Percentiles rank a stretch among this genome's conserved stretches.
Conservation (phyloP, 2,113 vertebrate genomes). For the Puffinus mauretanicus region DNA sequence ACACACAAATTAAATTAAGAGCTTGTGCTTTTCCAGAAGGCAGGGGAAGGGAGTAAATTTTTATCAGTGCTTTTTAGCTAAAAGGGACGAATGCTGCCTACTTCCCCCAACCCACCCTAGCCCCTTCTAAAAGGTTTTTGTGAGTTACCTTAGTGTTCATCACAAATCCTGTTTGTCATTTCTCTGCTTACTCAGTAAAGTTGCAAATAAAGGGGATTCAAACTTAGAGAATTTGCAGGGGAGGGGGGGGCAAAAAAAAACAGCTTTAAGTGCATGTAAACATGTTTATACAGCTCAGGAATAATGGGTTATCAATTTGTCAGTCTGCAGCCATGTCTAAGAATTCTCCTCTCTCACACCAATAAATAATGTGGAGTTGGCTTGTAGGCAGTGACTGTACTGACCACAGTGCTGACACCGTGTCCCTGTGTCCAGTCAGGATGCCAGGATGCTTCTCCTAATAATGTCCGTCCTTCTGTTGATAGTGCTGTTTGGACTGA, state of each 20-base stretch:
- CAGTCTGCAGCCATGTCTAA: not conserved
- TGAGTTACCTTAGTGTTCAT: conserved; percentile 42
- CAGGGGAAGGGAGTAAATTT: conserved; percentile 21
- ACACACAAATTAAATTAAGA: conserved; percentile 38
- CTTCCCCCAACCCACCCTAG: not conserved
- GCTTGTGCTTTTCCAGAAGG: conserved; percentile 77
- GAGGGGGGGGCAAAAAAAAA: not conserved
- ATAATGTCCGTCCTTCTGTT: conserved; percentile 86
- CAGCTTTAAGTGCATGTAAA: conserved; percentile 72
- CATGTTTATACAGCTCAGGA: conserved; percentile 62
- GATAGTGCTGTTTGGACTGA: conserved; percentile 78
- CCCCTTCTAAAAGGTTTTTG: not conserved
- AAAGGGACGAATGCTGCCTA: not conserved
- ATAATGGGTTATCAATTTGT: not conserved
- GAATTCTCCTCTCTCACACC: conserved; percentile 2
- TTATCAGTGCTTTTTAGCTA: conserved; percentile 12
- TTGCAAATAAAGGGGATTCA: conserved; percentile 43
- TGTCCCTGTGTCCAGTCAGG: conserved; percentile 71
- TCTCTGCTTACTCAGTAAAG: conserved; percentile 44
- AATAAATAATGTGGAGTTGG: conserved; percentile 10
- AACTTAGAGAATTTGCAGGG: not conserved
- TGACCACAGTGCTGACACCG: not conserved
- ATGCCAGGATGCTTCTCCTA: conserved; percentile 89
- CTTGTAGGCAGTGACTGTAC: conserved; percentile 13
- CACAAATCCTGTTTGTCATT: not conserved